phyloP scores from a whole-genome alignment of 2,888 invertebrate species.

The Leucophora obtusa region DNA sequence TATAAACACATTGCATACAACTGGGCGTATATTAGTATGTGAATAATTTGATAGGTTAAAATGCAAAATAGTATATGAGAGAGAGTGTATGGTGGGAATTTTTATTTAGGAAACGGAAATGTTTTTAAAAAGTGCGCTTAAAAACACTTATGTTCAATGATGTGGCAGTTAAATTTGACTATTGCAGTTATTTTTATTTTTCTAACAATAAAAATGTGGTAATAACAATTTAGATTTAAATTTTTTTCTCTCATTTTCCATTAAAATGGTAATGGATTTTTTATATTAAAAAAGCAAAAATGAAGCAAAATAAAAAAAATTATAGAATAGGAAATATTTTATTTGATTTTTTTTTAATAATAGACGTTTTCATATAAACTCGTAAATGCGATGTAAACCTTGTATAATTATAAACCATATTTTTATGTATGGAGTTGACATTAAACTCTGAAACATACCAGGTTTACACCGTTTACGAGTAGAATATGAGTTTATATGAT shows the following conservation, averaged over 20 bases:
- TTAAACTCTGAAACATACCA: no score
- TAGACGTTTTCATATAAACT: no score
- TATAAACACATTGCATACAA: neutral
- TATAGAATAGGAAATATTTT: neutral
- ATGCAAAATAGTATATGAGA: neutral
- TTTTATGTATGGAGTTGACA: no score
- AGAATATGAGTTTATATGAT: no score
- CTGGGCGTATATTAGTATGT: neutral
- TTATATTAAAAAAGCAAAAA: neutral
- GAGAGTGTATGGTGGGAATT: slow-evolving; percentile 2
- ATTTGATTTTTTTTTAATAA: neutral
- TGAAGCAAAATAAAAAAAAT: no score
- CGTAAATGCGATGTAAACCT: no score
- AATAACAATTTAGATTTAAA: slow-evolving; percentile 35
- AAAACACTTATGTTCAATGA: slow-evolving; percentile 63
- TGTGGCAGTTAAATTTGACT: slow-evolving; percentile 57
- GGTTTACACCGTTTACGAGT: no score
- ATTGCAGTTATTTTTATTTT: slow-evolving; percentile 34
- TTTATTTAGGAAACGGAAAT: slow-evolving; percentile 55
- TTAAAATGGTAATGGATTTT: slow-evolving; percentile 36
- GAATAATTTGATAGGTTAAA: slow-evolving; percentile 35
- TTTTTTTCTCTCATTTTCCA: slow-evolving; percentile 4
- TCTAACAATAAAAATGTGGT: slow-evolving; percentile 42
- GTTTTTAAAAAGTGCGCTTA: slow-evolving; percentile 59
- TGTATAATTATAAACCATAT: no score